Percentiles rank a stretch among this genome's conserved stretches.
phyloP scores from a whole-genome alignment of 1,140 invertebrate genomes.

The Panagrolaimus sp. region DNA sequence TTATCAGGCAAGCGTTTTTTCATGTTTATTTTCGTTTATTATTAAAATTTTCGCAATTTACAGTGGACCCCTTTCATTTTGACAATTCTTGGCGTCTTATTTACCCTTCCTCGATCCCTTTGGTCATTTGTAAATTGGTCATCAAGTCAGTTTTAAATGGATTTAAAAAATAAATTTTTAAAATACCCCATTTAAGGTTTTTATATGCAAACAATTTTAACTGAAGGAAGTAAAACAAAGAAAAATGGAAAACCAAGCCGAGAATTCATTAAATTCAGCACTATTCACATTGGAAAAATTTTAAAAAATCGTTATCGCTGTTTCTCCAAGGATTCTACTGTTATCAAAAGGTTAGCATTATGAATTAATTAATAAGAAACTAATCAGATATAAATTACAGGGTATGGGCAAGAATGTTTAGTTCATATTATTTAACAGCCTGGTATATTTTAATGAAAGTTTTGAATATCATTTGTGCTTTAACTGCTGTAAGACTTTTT shows the following conservation, averaged over 20 bases:
- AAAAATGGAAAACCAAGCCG: conserved; percentile 29
- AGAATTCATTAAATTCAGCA: no score
- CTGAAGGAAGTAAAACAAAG: conserved; percentile 31
- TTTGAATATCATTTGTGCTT: not conserved
- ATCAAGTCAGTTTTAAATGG: not conserved
- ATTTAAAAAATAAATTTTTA: not conserved
- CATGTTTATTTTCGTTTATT: not conserved
- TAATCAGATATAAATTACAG: no score
- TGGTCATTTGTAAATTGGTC: not conserved
- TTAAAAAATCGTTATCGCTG: no score
- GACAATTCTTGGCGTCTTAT: not conserved
- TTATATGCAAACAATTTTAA: conserved; percentile 36
- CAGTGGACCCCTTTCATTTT: conserved; percentile 13
- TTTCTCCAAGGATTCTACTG: not conserved
- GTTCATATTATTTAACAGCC: not conserved
- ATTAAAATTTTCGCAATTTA: not conserved
- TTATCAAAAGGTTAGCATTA: not conserved
- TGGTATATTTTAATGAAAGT: not conserved
- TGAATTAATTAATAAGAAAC: no score
- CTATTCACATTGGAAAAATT: no score
- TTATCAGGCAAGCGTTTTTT: not conserved
- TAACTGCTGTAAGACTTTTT: not conserved
- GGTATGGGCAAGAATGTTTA: not conserved
- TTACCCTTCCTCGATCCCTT: not conserved
- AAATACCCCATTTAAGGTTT: conserved; percentile 29